A percentile compares a stretch with the other conserved stretches of the same genome.
Evolutionary conservation across 2,113 vertebrate genomes (phyloP).

Genomic region (Cynopterus brachyotis): DNA sequence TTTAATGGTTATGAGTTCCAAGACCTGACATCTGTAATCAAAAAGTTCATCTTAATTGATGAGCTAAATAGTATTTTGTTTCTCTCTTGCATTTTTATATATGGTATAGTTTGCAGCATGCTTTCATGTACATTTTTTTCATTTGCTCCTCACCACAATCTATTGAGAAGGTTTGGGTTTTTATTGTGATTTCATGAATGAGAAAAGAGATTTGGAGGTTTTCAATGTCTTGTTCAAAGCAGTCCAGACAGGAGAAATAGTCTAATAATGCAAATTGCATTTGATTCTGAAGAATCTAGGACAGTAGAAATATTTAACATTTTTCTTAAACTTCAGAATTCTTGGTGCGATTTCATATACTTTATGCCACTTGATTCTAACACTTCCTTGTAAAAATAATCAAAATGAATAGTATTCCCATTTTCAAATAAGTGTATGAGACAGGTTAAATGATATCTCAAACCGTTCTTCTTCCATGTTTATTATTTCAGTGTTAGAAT

Average conservation of each 20-base stretch:
- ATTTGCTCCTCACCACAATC: not conserved
- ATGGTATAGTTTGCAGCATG: not conserved
- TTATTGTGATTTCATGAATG: slow-evolving; percentile 7
- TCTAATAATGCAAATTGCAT: not conserved
- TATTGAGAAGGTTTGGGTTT: not conserved
- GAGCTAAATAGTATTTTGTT: not conserved
- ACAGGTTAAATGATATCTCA: not conserved
- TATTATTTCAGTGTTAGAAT: not conserved
- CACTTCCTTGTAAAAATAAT: not conserved
- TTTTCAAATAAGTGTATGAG: not conserved
- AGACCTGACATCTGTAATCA: not conserved
- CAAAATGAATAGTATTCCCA: not conserved
- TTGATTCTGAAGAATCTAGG: slow-evolving; percentile 1
- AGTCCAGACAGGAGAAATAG: not conserved
- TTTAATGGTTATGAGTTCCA: not conserved
- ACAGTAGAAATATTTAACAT: not conserved
- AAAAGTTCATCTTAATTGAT: not conserved
- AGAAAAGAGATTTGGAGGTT: not conserved
- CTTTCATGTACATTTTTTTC: not conserved
- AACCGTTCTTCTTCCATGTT: not conserved
- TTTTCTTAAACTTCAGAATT: slow-evolving; percentile 21
- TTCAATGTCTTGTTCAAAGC: not conserved
- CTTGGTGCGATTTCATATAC: not conserved
- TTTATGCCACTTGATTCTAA: not conserved
- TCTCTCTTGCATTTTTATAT: not conserved